Evolutionary conservation across 1,140 invertebrate species (phyloP).

Genomic region (Oncopodura yosiiana): DNA sequence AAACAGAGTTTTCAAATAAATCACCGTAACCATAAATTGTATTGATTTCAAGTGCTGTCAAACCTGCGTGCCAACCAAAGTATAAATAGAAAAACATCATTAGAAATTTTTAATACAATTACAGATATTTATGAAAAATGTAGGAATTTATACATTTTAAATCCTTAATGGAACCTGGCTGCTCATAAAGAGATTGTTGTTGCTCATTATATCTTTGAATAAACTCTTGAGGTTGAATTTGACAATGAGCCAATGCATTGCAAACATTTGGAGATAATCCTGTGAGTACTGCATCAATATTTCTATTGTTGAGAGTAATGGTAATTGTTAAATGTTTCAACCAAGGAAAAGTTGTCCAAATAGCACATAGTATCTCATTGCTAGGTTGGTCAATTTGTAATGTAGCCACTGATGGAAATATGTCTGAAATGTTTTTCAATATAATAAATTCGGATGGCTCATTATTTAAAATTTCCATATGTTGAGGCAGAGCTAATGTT

Average conservation of each 20-base stretch:
- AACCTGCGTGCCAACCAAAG: too few species aligned
- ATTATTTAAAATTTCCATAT: too few species aligned
- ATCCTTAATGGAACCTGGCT: too few species aligned
- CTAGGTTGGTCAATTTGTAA: background rate
- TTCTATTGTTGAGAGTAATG: conserved; percentile 1
- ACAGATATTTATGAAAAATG: too few species aligned
- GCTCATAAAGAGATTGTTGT: background rate
- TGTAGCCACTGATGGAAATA: background rate
- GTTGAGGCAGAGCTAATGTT: background rate
- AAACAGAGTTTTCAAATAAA: conserved; percentile 10
- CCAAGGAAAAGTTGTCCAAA: background rate
- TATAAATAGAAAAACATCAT: too few species aligned
- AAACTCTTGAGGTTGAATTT: background rate
- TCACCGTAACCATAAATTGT: conserved; percentile 11
- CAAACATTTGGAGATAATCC: conserved; percentile 1
- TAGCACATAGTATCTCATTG: background rate
- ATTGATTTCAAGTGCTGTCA: background rate
- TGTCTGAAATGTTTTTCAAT: background rate
- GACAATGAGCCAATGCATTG: background rate
- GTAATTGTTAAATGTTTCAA: background rate
- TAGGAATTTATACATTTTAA: too few species aligned
- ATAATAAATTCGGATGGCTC: background rate
- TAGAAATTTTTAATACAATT: too few species aligned
- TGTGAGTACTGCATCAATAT: conserved; percentile 2
- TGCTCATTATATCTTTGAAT: background rate